These are phyloP conservation scores for Silurus glanis DNA, from an alignment of 2,113 vertebrate species.

Conservation along the genomic window DNA sequence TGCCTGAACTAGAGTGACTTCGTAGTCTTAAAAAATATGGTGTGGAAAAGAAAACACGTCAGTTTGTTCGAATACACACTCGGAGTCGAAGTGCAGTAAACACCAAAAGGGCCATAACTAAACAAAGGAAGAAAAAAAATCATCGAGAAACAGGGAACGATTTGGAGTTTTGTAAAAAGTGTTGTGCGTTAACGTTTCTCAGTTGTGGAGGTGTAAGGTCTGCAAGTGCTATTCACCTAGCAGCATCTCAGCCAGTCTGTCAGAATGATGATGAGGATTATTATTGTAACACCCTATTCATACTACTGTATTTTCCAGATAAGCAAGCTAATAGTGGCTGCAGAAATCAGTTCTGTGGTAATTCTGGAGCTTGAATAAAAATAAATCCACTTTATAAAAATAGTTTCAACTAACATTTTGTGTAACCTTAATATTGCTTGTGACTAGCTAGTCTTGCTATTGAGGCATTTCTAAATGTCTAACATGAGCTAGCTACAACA, in stretches of 20 bases:
- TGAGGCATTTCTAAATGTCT: background rate
- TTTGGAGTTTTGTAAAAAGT: background rate
- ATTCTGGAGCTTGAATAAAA: background rate
- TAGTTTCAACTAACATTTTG: background rate
- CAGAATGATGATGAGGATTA: background rate
- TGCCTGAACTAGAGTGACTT: background rate
- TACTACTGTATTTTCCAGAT: background rate
- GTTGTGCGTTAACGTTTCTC: slow-evolving; percentile 12
- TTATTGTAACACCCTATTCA: background rate
- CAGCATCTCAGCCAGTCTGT: slow-evolving; percentile 17
- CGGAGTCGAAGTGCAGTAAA: slow-evolving; percentile 60
- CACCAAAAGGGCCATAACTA: slow-evolving; percentile 52
- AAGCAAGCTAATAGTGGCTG: no score
- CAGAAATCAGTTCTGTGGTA: no score
- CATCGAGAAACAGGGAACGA: background rate
- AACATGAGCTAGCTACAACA: background rate
- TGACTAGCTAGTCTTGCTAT: background rate
- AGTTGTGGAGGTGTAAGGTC: slow-evolving; percentile 39
- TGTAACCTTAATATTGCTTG: background rate
- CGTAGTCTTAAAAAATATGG: background rate
- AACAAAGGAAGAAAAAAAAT: no score
- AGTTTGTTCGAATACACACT: background rate
- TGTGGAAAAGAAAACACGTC: background rate
- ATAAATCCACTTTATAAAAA: background rate
- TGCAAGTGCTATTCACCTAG: slow-evolving; percentile 55